Evolutionary conservation across 2,113 vertebrate species (phyloP), one percentile per base, ranked within the genome.

Genomic region (Tylochromis polylepis): DNA sequence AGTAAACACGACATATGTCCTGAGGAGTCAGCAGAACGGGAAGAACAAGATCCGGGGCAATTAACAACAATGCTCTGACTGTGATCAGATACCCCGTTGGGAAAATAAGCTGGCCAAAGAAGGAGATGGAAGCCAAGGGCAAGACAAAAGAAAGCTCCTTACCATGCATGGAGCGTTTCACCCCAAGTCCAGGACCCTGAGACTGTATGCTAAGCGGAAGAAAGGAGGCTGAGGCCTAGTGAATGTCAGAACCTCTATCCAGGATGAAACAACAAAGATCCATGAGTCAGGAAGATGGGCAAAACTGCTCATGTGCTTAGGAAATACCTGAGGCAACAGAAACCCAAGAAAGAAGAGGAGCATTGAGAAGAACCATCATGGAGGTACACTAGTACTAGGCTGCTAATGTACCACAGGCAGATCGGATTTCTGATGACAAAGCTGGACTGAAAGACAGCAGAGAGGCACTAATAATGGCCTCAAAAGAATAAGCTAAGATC

Each of bases 301-400:
- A 62, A 62, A 62, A 62, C 3, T 11, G 59, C 29, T 62, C 1
- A 34, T 62, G 29, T 20, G 59, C 59, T 62, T 36, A 62, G 10
- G 59, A 62, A 62, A 62, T 62, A 0, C 29, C 59, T 20, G 59
- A 62, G 16, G 9, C 16, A 2, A 62, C 34, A 62, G 0, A 62
- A 62, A 62, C 20, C 31, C 0, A 0, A 62, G 59, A 62, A 62
- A 36, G 59, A 36, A 62, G 31, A 62, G 31, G 31, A n/a, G n/a
- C n/a, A n/a, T n/a, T n/a, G n/a, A n/a, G n/a, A 36, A 65, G 29
- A 65, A 36, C 36, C 31, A 65, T n/a, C 18, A 65, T 65, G 31
- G 60, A 65, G 60, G 18, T 65, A n/a, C 31, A 65, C 60, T 65
- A 36, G 60, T 65, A 65, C 6, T 36, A 65, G 60, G 60, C 31